Evolutionary conservation across 1,140 invertebrate genomes (phyloP), one percentile per base, ranked within the genome.

Genomic region (Drosophila paulistorum): DNA sequence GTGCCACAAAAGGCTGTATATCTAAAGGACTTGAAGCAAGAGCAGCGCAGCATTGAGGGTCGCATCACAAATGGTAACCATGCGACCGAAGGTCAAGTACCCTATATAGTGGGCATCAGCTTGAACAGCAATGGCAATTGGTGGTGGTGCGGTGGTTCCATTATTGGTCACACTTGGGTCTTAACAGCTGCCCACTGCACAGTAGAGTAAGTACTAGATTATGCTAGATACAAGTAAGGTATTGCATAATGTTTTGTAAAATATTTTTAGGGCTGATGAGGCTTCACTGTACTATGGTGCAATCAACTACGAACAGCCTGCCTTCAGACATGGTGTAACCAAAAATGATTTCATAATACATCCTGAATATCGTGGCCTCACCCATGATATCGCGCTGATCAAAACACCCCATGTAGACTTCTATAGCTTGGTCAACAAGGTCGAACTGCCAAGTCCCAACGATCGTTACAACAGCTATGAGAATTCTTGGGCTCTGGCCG

Each of bases 131-230:
- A 75, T 7, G 73, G 73, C 1, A 35, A 14, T 17, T 75, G 73
- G 73, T 73, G 87, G 82, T 93, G 93, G 86, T 95, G 95, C 77
- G 95, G 95, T 5, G 95, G 94, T n/a, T 94, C 94, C 20, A 81
- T 95, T 41, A 93, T 95, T 30, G 92, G 92, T 37, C 74, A 91
- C 60, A 61, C 92, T 10, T 94, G 93, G 93, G 89, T 95, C 1
- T 72, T 95, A 26, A 94, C 94, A 7, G 94, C 94, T 10, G 94
- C 94, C 10, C 95, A 95, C 70, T 95, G 94, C 73, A 70, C 62
- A 10, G 71, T 51, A 2, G 45, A 54, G 73, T 75, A 48, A 5
- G 11, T 39, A 6, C 4, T 5, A 1, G 0, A 17, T 39, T 2
- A 30, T 6, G 10, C 10, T 1, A 1, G 1, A 55, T 5, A 1